Conservation (phyloP, 2,113 vertebrate species). For the Agelaius phoeniceus region DNA sequence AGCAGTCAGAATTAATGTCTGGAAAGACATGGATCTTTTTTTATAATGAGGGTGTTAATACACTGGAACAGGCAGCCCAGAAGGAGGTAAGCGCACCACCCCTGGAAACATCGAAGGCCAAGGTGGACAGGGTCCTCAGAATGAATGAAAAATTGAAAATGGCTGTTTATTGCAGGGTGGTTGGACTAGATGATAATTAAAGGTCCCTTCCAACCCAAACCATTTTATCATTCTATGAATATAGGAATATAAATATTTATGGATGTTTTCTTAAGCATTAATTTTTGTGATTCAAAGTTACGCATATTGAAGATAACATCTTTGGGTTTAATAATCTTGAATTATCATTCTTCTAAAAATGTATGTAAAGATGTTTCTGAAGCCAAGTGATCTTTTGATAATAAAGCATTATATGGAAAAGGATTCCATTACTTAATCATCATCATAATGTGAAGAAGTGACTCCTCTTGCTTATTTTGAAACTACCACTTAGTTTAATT, state of each 20-base stretch:
- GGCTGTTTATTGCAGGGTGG: not conserved
- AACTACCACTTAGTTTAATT: not conserved
- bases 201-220: not conserved
- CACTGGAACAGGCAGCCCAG: not conserved
- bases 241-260: not conserved
- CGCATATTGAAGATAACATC: not conserved
- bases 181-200: not conserved
- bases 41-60: not conserved
- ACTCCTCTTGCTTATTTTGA: not conserved
- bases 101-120: not conserved
- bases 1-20: not conserved
- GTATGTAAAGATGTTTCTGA: not conserved
- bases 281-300: not conserved
- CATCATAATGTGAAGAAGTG: not conserved
- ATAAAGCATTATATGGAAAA: not conserved
- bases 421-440: not conserved
- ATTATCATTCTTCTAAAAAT: not conserved
- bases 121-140: fast-evolving
- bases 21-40: not conserved
- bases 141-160: not conserved
- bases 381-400: not conserved
- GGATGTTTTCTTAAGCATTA: not conserved
- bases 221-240: not conserved
- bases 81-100: too few relatives aligned
- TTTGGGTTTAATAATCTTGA: not conserved